Conservation (phyloP, 2,888 invertebrate genomes). For the Oxycera nigricornis region DNA sequence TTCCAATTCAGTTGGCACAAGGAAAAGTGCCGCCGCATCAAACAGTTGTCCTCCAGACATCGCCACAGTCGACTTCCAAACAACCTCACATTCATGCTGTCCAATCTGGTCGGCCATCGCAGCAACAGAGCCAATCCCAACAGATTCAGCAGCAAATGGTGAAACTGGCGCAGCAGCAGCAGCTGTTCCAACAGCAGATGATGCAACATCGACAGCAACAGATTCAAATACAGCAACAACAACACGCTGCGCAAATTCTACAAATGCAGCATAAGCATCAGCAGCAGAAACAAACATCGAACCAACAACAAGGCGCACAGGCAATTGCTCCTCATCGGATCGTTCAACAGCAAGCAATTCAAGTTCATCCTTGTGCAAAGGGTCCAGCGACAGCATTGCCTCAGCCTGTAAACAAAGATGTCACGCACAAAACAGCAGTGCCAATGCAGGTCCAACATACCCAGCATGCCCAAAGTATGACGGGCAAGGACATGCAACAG, state of each 20-base stretch:
- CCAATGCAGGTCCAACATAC: constrained; percentile 4
- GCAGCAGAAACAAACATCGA: constrained; percentile 41
- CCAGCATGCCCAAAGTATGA: constrained; percentile 36
- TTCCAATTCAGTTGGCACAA: constrained; percentile 53
- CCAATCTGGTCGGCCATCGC: constrained; percentile 49
- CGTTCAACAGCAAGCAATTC: constrained; percentile 39
- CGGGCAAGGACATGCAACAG: constrained; percentile 32
- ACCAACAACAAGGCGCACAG: constrained; percentile 33
- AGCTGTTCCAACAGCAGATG: constrained; percentile 42
- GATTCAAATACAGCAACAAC: constrained; percentile 47
- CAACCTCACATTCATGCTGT: constrained; percentile 43
- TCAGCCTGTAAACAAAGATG: constrained; percentile 24
- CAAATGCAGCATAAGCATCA: constrained; percentile 44
- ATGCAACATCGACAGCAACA: constrained; percentile 49
- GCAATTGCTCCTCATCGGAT: constrained; percentile 17
- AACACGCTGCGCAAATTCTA: constrained; percentile 43
- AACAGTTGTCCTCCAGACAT: constrained; percentile 51
- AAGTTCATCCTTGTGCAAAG: constrained; percentile 6
- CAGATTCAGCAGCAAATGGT: constrained; percentile 49
- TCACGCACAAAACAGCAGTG: constrained; percentile 35
- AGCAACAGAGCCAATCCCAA: not conserved
- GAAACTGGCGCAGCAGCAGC: constrained; percentile 54
- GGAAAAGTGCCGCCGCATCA: constrained; percentile 55
- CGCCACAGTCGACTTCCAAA: constrained; percentile 44
- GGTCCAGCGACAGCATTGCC: constrained; percentile 19